Base-by-base conservation (phyloP, 2,888 invertebrate genomes). In the Apamea crenata region DNA sequence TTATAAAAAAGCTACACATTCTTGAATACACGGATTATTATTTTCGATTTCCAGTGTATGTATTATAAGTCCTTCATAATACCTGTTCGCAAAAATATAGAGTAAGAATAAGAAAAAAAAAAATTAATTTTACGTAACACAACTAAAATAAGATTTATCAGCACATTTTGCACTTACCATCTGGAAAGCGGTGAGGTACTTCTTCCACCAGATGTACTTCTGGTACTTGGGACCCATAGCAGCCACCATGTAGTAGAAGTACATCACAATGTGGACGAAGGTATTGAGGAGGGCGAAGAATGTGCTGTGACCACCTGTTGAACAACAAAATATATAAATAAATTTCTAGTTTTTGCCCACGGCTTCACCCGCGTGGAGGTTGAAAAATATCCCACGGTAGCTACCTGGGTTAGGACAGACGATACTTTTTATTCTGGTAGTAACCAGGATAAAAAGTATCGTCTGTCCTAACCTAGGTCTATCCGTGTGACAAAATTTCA, bases 121-220 rank as follows among this genome's bases (percentile, higher is more conserved):
- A n/a, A n/a, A n/a, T n/a, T n/a, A n/a, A 67, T 18, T 40, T 67
- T n/a, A 67, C 4, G 16, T 67, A n/a, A 16, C 12, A 25, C 10
- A 65, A 65, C 21, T 36, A 32, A 25, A 56, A 53, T 53, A 53
- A 21, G 12, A 8, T n/a, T 56, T 56, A 56, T 56, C 56, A 68
- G 44, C 18, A 59, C 21, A 44, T 66, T 70, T 56, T 18, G 14
- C 59, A 89, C 96, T 96, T 97, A 99, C 99, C 98, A 99, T 99
- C 97, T 99, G 99, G 97, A 99, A 98, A 88, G 98, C 98, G 80
- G 99, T 99, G 91, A 99, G 98, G 95, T 99, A 99, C 93, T 99
- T 99, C 97, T 99, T 99, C 99, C 99, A 99, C 99, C 99, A 99
- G 90, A 99, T 98, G 95, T 98, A 99, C 95, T 99, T 99, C 96